phyloP scores from a whole-genome alignment of 2,113 vertebrate genomes.

The Strix aluco region DNA sequence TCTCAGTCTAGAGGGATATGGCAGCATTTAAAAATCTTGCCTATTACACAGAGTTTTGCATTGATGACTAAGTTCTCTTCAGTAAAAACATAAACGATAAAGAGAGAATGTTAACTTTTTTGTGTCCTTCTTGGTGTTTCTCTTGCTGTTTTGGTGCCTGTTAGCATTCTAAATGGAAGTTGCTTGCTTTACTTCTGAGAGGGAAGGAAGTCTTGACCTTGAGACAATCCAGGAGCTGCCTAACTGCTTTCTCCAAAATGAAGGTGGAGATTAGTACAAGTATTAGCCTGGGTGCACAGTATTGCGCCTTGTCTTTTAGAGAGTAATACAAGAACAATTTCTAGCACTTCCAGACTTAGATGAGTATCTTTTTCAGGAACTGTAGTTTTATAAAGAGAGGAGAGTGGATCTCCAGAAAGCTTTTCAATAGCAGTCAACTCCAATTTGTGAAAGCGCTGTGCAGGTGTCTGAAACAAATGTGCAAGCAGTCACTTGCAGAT shows the following conservation, averaged over 20 bases:
- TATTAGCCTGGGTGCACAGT: neutral
- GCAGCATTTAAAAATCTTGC: neutral
- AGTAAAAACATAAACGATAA: neutral
- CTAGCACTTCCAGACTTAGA: neutral
- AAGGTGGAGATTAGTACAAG: neutral
- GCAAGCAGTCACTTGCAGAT: neutral
- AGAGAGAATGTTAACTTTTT: neutral
- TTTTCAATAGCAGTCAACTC: neutral
- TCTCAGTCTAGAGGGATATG: neutral
- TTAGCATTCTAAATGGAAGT: neutral
- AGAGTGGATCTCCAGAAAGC: neutral
- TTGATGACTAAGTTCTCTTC: neutral
- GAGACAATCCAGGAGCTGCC: neutral
- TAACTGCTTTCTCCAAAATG: neutral
- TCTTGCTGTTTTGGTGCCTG: neutral
- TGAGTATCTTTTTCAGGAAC: neutral
- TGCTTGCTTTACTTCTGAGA: neutral
- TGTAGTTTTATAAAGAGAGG: neutral
- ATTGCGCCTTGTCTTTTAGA: neutral
- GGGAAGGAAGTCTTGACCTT: neutral
- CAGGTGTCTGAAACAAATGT: neutral
- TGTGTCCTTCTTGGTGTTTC: neutral
- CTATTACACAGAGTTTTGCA: neutral
- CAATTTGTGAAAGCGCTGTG: accelerated
- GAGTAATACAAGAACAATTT: neutral